A percentile compares a stretch with the other conserved stretches of the same genome.
Evolutionary conservation across 2,797 vertebrate genomes (phyloP).

Genomic region (Mus caroli): DNA sequence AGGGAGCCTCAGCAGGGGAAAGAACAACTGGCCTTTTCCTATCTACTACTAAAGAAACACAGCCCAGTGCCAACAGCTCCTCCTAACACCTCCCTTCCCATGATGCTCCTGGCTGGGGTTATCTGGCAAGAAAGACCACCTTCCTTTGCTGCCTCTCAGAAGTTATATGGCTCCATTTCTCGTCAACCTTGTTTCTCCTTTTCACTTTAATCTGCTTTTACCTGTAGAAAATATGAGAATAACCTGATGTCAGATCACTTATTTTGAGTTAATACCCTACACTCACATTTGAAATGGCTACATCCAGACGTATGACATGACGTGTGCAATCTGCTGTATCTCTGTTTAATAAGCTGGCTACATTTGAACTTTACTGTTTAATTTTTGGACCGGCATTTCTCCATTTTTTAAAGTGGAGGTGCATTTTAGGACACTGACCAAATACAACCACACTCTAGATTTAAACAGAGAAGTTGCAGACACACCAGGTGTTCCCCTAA

Average conservation of each 20-base stretch:
- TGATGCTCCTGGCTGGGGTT: background rate
- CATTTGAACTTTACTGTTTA: slow-evolving; percentile 41
- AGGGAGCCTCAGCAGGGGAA: background rate
- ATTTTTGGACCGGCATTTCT: slow-evolving; percentile 5
- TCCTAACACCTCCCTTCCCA: background rate
- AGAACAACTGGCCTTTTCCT: background rate
- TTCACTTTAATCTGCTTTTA: slow-evolving; percentile 48
- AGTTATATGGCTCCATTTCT: background rate
- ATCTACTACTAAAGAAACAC: background rate
- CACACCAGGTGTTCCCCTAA: background rate
- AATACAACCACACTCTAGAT: background rate
- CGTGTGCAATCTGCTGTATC: background rate
- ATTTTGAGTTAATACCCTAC: background rate
- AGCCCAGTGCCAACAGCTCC: background rate
- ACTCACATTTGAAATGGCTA: slow-evolving; percentile 27
- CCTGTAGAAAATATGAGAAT: background rate
- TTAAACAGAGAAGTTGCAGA: slow-evolving; percentile 13
- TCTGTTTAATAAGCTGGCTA: background rate
- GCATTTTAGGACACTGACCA: background rate
- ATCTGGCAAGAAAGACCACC: background rate
- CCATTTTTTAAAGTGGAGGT: slow-evolving; percentile 46
- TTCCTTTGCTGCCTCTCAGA: background rate
- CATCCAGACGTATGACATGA: background rate
- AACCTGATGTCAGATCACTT: slow-evolving; percentile 11
- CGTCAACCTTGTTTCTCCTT: background rate